Percentiles rank a stretch among this genome's conserved stretches.
These are phyloP conservation scores for Quadroppia sp. DNA, from an alignment of 2,888 invertebrate genomes.

Conservation along the genomic window DNA sequence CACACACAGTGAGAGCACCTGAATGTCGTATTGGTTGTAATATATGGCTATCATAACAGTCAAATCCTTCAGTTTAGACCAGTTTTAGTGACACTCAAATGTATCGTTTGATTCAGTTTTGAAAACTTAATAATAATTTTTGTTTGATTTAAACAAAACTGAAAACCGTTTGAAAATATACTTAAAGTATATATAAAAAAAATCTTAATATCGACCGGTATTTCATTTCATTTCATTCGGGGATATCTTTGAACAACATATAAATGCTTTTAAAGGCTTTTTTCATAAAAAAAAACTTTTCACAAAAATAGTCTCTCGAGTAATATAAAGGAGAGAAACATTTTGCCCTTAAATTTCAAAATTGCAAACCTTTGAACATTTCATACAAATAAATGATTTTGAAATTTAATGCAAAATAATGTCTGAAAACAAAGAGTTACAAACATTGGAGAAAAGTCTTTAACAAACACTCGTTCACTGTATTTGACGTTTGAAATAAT, in stretches of 20 bases:
- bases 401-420: background rate
- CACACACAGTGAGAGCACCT: too few relatives aligned
- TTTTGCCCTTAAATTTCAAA: background rate
- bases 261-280: conserved; percentile 39
- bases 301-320: conserved; percentile 36
- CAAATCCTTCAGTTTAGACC: too few relatives aligned
- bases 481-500: background rate
- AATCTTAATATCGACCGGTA: conserved; percentile 20
- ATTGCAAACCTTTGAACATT: background rate
- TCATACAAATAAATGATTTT: conserved; percentile 17
- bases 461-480: too few relatives aligned
- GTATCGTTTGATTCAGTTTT: conserved; percentile 3
- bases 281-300: conserved; percentile 5
- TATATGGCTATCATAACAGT: too few relatives aligned
- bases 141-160: background rate
- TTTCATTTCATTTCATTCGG: conserved; percentile 38
- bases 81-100: background rate
- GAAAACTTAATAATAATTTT: conserved; percentile 9
- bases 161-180: background rate
- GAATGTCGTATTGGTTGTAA: too few relatives aligned
- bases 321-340: conserved; percentile 27
- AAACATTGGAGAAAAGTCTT: background rate
- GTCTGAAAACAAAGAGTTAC: background rate
- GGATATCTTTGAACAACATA: conserved; percentile 36
- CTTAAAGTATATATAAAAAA: conserved; percentile 3